Evolutionary conservation across 1,140 invertebrate species (phyloP).

Genomic region (Drosophila funebris): DNA sequence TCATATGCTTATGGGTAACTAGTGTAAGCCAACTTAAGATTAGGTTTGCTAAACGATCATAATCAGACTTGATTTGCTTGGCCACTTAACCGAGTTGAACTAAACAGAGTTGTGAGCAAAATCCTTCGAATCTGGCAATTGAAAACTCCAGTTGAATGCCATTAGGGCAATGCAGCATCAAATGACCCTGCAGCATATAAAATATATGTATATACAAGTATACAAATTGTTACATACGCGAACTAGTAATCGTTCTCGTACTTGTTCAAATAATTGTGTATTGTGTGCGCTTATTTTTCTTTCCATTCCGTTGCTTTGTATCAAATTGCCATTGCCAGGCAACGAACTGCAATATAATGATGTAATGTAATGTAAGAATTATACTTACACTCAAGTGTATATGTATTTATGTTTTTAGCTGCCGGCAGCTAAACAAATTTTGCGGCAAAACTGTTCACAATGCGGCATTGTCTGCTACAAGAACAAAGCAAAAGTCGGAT

Average conservation of each 20-base stretch:
- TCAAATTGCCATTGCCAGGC: constrained; percentile 49
- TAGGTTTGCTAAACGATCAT: neutral
- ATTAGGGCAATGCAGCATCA: constrained; percentile 68
- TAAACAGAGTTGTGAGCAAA: constrained; percentile 28
- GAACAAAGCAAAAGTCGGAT: constrained; percentile 13
- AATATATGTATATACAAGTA: constrained; percentile 8
- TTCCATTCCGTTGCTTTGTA: constrained; percentile 48
- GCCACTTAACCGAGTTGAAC: constrained; percentile 25
- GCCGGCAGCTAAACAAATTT: constrained; percentile 37
- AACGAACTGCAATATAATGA: constrained; percentile 28
- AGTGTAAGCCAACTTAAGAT: no score
- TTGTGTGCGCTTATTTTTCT: constrained; percentile 46
- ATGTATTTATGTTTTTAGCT: constrained; percentile 8
- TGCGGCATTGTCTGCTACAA: constrained; percentile 35
- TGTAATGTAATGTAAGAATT: neutral
- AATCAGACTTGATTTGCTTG: constrained; percentile 36
- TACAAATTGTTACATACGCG: constrained; percentile 6
- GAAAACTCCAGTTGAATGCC: constrained; percentile 63
- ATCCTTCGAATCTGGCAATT: constrained; percentile 49
- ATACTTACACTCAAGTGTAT: neutral
- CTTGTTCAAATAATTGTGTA: constrained; percentile 56
- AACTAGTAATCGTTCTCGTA: constrained; percentile 17
- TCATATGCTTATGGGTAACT: no score
- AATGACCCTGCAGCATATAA: constrained; percentile 56
- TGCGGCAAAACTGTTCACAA: constrained; percentile 31